A percentile compares a stretch with the other conserved stretches of the same genome.
These are phyloP conservation scores for Aporrectodea caliginosa DNA, from an alignment of 1,140 invertebrate genomes.

Conservation along the genomic window DNA sequence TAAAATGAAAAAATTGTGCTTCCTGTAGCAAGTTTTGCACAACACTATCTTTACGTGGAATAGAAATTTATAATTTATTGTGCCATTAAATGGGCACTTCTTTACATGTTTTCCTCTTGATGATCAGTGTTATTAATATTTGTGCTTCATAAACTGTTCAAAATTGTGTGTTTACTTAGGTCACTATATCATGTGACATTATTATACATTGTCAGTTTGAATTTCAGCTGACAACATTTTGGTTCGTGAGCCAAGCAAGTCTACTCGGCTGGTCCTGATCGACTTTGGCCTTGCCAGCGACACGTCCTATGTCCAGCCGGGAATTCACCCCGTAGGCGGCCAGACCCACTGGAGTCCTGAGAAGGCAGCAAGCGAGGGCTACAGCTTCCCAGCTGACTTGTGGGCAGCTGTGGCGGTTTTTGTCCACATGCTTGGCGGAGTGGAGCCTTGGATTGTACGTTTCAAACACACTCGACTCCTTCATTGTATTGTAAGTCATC, in stretches of 20 bases:
- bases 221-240: neutral
- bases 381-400: neutral
- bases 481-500: conserved; percentile 19
- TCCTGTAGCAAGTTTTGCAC: no score
- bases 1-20: no score
- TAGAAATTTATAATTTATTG: no score
- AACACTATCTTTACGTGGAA: no score
- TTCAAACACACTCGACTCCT: neutral
- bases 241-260: neutral
- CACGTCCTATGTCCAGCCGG: neutral
- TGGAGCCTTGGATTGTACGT: neutral
- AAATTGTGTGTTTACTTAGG: no score
- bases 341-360: conserved; percentile 23
- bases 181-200: no score
- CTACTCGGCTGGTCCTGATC: neutral
- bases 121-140: no score
- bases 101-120: no score
- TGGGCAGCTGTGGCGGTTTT: conserved; percentile 23
- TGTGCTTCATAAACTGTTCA: no score
- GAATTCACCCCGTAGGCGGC: neutral
- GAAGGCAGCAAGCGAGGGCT: conserved; percentile 23
- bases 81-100: no score
- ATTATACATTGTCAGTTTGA: no score
- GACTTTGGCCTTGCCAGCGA: conserved; percentile 19
- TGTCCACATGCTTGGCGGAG: conserved; percentile 20